Evolutionary conservation across 37 sponge, comb jelly and placozoan species (phyloP), one percentile per base, ranked within the genome.

Genomic region (Amphimedon queenslandica): DNA sequence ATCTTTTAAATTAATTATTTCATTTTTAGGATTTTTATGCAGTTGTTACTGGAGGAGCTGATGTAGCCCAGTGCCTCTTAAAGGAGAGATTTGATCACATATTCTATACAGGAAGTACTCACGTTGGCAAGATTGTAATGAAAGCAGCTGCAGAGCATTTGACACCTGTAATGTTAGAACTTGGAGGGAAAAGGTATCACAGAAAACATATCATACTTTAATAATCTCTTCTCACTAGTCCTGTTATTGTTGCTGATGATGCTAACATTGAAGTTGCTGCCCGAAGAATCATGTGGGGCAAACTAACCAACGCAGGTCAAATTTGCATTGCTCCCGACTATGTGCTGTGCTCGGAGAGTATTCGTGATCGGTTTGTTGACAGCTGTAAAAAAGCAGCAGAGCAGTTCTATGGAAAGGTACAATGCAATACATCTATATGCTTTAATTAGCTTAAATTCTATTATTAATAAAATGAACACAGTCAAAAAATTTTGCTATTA

Each of bases 251-350:
- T 37, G 78, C 81, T 37, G 85, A 84, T 30, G 79, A 77, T 79
- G 78, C 83, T 11, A 85, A 96, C 77, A 64, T 92, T 11, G 74
- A 88, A 24, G 80, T 82, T 1, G 89, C 92, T 28, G 92, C 84
- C 11, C 42, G 71, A 57, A 72, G 96, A 23, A 84, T 96, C 35
- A 71, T 72, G 31, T 92, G 88, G 88, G 92, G 84, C 65, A 96
- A 96, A 75, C 86, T 71, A 55, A 27, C 83, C 68, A 96, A 96
- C 58, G 78, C 82, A 24, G 92, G 96, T 0, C 92, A 96, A 78
- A 85, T 92, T 41, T 96, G 96, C 69, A 71, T 96, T 32, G 92
- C 96, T 23, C 90, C 92, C 0, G 96, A 96, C 79, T 96, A 92
- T 69, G 87, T 96, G 10, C 82, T 88, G 2, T 92, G 92, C 71